Conservation (phyloP, 2,888 invertebrate species). For the Drosophila lacicola region DNA sequence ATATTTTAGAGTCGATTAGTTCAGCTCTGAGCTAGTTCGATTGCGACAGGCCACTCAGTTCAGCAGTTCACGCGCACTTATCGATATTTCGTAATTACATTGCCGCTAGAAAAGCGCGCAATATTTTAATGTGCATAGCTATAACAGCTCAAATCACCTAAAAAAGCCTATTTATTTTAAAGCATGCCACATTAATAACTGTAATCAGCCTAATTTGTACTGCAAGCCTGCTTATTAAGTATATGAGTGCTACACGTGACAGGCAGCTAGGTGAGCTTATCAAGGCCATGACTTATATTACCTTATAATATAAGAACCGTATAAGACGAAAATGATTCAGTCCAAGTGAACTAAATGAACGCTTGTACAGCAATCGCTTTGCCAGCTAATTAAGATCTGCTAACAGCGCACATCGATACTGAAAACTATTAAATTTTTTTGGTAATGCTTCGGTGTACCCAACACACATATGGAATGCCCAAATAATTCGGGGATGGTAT, state of each 20-base stretch:
- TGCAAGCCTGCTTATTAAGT: neutral
- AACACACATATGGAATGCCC: too few species aligned
- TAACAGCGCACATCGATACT: neutral
- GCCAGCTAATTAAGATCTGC: neutral
- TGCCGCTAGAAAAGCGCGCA: slow-evolving; percentile 6
- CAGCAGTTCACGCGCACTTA: neutral
- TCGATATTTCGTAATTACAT: slow-evolving; percentile 2
- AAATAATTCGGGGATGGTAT: too few species aligned
- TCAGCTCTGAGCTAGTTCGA: slow-evolving; percentile 27
- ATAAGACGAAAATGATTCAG: neutral
- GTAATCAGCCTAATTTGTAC: neutral
- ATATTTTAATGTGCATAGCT: neutral
- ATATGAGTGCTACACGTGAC: neutral
- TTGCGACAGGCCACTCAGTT: neutral
- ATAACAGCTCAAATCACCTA: neutral
- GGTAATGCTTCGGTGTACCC: too few species aligned
- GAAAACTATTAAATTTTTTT: neutral
- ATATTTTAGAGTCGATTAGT: slow-evolving; percentile 26
- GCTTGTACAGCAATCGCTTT: neutral
- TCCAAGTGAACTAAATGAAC: slow-evolving; percentile 8
- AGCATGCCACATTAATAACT: neutral
- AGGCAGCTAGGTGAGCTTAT: too few species aligned
- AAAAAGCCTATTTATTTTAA: neutral
- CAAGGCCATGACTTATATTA: neutral
- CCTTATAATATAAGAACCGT: slow-evolving; percentile 10